Percentiles rank a stretch among this genome's conserved stretches.
These are phyloP conservation scores for Mactra quadrangularis DNA, from an alignment of 1,140 invertebrate genomes.

Conservation along the genomic window DNA sequence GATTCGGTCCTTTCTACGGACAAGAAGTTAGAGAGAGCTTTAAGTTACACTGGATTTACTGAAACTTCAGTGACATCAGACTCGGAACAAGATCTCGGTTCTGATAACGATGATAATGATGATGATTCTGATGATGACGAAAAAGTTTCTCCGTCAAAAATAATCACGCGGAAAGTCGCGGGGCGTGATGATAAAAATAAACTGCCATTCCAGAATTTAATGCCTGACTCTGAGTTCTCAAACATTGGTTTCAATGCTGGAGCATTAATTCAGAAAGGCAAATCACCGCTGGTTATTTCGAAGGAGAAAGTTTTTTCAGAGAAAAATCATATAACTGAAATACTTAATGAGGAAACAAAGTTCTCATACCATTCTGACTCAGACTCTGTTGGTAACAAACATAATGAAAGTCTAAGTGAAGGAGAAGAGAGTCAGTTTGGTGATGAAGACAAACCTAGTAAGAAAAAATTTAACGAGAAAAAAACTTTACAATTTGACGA, in stretches of 20 bases:
- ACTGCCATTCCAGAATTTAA: conserved; percentile 8
- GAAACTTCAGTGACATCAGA: conserved; percentile 41
- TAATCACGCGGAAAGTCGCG: conserved; percentile 54
- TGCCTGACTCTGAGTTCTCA: conserved; percentile 19
- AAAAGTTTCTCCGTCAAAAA: conserved; percentile 28
- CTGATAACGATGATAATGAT: conserved; percentile 6
- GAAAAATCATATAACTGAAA: neutral
- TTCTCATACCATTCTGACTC: conserved; percentile 58
- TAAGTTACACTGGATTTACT: conserved; percentile 54
- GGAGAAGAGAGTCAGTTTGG: conserved; percentile 1
- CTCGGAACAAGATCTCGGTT: conserved; percentile 47
- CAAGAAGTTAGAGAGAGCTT: conserved; percentile 42
- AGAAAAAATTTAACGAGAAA: conserved; percentile 31
- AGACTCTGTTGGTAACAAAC: conserved; percentile 50
- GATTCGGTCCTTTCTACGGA: conserved; percentile 52
- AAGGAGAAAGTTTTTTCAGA: conserved; percentile 26
- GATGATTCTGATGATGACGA: neutral
- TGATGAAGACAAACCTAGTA: neutral
- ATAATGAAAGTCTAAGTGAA: conserved; percentile 50
- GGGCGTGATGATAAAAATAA: conserved; percentile 47
- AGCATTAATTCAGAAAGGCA: conserved; percentile 30
- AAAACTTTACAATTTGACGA: conserved; percentile 64
- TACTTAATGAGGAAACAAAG: conserved; percentile 32
- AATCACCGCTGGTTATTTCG: conserved; percentile 52
- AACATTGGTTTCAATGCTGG: conserved; percentile 15